phyloP scores from a whole-genome alignment of 2,113 vertebrate species.

The Epinephelus lanceolatus region DNA sequence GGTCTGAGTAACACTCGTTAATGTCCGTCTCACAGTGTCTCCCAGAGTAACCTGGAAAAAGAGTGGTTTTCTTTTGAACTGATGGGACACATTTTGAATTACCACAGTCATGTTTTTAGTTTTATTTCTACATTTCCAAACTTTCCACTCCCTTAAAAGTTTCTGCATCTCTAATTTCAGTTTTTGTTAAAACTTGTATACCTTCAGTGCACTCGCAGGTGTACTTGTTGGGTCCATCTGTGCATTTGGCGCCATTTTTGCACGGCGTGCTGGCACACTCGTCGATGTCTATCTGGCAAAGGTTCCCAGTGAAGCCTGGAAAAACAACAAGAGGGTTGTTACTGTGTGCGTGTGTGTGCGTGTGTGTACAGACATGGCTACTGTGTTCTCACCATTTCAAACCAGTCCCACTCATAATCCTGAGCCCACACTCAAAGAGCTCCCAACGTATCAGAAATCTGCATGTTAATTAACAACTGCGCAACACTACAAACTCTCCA shows the following conservation, averaged over 20 bases:
- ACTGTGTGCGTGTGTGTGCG: slow-evolving; percentile 33
- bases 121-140: background rate
- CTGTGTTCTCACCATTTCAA: slow-evolving; percentile 70
- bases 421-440: slow-evolving; percentile 39
- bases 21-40: slow-evolving; percentile 91
- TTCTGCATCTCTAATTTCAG: background rate
- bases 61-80: background rate
- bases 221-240: slow-evolving; percentile 94
- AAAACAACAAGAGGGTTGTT: slow-evolving; percentile 57
- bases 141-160: background rate
- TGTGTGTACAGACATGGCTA: slow-evolving; percentile 44
- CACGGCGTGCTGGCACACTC: slow-evolving; percentile 98
- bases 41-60: slow-evolving; percentile 88
- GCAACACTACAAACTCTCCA: slow-evolving; percentile 53
- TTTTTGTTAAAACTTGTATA: slow-evolving; percentile 61
- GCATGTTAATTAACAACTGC: slow-evolving; percentile 75
- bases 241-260: slow-evolving; percentile 93
- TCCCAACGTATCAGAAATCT: slow-evolving; percentile 70
- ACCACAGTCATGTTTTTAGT: background rate
- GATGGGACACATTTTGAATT: background rate
- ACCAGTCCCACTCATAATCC: slow-evolving; percentile 55
- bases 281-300: slow-evolving; percentile 93
- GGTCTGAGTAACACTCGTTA: slow-evolving; percentile 90
- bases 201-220: slow-evolving; percentile 95
- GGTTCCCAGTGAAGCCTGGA: slow-evolving; percentile 92